Percentiles rank a stretch among this genome's conserved stretches.
These are phyloP conservation scores for Brachionus rubens DNA, from an alignment of 1,140 invertebrate species.

Conservation along the genomic window DNA sequence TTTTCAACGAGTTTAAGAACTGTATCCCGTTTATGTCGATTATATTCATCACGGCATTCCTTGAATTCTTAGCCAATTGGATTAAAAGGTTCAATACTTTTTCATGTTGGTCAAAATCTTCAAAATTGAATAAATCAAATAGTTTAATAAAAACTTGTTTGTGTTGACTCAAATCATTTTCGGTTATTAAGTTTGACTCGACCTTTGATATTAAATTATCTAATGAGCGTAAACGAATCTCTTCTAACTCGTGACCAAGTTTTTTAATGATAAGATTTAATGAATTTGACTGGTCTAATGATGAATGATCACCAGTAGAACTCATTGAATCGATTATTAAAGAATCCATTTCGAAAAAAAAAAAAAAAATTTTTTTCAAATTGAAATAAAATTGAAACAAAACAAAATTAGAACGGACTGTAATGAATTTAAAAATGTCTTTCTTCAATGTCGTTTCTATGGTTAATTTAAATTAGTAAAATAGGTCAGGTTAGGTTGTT, in stretches of 20 bases:
- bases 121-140: conserved; percentile 59
- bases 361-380: background rate
- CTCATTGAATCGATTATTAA: background rate
- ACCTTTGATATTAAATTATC: conserved; percentile 58
- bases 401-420: conserved; percentile 14
- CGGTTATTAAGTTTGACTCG: conserved; percentile 55
- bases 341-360: background rate
- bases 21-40: conserved; percentile 22
- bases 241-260: conserved; percentile 57
- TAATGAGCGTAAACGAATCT: conserved; percentile 56
- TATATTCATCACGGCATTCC: background rate
- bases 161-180: conserved; percentile 57
- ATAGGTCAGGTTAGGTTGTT: too few species aligned
- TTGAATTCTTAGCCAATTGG: conserved; percentile 48
- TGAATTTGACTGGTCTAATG: background rate
- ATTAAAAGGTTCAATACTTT: conserved; percentile 52
- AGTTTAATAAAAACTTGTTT: conserved; percentile 56
- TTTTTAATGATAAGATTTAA: conserved; percentile 24
- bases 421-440: conserved; percentile 33
- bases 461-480: too few species aligned
- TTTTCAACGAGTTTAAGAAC: conserved; percentile 29
- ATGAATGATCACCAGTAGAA: background rate
- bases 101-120: conserved; percentile 49
- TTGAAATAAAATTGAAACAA: background rate
- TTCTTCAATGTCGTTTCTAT: conserved; percentile 31